Percentiles rank a stretch among this genome's conserved stretches.
Conservation (phyloP, 2,113 vertebrate genomes). For the Osmerus eperlanus region DNA sequence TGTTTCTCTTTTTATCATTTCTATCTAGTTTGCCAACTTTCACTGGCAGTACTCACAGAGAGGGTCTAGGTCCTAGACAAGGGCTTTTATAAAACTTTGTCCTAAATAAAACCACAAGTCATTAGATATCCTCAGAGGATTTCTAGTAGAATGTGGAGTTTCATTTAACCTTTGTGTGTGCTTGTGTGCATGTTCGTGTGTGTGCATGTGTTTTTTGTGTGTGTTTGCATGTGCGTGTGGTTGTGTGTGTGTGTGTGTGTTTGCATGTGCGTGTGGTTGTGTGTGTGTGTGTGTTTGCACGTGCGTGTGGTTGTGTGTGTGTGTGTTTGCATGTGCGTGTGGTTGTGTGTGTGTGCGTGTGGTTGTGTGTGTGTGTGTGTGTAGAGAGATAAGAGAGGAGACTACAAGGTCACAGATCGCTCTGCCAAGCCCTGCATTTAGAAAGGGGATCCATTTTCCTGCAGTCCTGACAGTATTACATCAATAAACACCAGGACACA, state of each 20-base stretch:
- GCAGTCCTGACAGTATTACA: neutral
- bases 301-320: neutral
- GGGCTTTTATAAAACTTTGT: constrained; percentile 25
- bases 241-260: neutral
- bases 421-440: constrained; percentile 16
- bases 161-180: constrained; percentile 31
- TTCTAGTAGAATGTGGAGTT: constrained; percentile 24
- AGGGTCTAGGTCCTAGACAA: neutral
- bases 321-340: neutral
- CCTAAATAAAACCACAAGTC: constrained; percentile 36
- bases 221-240: neutral
- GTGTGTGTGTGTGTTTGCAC: constrained; percentile 1
- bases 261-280: neutral
- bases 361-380: constrained; percentile 10
- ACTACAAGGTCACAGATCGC: constrained; percentile 16
- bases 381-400: constrained; percentile 4
- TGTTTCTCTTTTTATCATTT: too few species aligned
- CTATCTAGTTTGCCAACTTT: too few species aligned
- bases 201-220: constrained; percentile 8
- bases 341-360: constrained; percentile 8
- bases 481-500: constrained; percentile 30
- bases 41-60: neutral
- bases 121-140: constrained; percentile 38
- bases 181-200: neutral
- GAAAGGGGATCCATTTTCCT: neutral